Percentiles rank a stretch among this genome's conserved stretches.
Evolutionary conservation across 2,113 vertebrate genomes (phyloP).

Genomic region (Collichthys lucidus): DNA sequence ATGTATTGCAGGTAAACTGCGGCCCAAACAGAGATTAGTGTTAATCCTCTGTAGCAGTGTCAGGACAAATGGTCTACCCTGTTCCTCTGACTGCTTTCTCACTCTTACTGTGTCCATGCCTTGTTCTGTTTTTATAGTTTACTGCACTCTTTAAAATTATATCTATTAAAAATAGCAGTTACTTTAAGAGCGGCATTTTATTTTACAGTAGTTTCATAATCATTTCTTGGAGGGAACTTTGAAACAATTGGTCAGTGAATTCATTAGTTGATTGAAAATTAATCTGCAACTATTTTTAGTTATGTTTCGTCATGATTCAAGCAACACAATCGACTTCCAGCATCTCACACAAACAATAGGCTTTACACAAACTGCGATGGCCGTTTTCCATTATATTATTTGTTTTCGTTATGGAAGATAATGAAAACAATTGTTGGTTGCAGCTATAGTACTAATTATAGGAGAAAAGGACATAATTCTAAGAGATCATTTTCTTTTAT

Average conservation of each 20-base stretch:
- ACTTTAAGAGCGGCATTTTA: background rate
- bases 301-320: background rate
- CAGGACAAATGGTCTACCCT: slow-evolving; percentile 49
- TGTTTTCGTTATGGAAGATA: no score
- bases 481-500: background rate
- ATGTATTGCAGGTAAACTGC: slow-evolving; percentile 38
- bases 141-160: background rate
- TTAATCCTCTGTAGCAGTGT: slow-evolving; percentile 73
- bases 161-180: background rate
- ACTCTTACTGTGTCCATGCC: slow-evolving; percentile 5
- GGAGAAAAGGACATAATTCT: background rate
- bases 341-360: background rate
- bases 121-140: slow-evolving; percentile 5
- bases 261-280: background rate
- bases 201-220: no score
- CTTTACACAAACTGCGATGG: no score
- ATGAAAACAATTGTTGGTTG: no score
- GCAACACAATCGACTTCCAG: no score
- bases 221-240: no score
- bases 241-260: background rate
- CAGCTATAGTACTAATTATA: no score
- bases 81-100: slow-evolving; percentile 24
- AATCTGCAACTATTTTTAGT: background rate
- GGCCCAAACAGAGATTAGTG: slow-evolving; percentile 75
- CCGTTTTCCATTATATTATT: no score